A percentile compares a stretch with the other conserved stretches of the same genome.
Conservation (phyloP, 2,113 vertebrate species). For the Alectura lathami region DNA sequence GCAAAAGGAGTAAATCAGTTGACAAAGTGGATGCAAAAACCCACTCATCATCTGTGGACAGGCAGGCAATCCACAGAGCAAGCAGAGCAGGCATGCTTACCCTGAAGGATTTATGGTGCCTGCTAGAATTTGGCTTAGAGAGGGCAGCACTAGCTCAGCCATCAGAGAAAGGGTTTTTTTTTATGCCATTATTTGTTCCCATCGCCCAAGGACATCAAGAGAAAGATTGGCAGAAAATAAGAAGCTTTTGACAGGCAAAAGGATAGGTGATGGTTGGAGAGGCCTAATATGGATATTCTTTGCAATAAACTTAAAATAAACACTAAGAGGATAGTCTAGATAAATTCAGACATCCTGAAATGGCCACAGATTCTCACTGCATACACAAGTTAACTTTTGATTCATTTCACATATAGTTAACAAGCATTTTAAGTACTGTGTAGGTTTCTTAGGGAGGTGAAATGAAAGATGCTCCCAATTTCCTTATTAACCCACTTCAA, state of each 20-base stretch:
- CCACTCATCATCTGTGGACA: slow-evolving; percentile 10
- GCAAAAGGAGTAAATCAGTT: slow-evolving; percentile 28
- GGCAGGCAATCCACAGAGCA: neutral
- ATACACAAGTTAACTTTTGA: neutral
- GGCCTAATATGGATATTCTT: slow-evolving; percentile 23
- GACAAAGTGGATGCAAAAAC: neutral
- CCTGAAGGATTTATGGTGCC: slow-evolving; percentile 42
- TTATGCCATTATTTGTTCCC: slow-evolving; percentile 44
- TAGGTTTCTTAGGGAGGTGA: neutral
- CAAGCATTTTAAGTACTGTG: neutral
- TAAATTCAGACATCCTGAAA: neutral
- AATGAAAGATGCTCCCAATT: neutral
- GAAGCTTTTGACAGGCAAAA: slow-evolving; percentile 55
- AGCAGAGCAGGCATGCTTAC: neutral
- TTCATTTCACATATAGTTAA: neutral
- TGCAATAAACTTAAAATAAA: slow-evolving; percentile 47
- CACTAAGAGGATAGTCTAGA: neutral
- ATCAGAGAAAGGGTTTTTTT: neutral
- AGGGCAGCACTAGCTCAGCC: slow-evolving; percentile 6
- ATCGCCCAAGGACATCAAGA: neutral
- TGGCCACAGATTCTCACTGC: neutral
- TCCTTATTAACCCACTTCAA: slow-evolving; percentile 32
- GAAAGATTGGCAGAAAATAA: slow-evolving; percentile 57
- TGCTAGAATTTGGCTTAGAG: neutral
- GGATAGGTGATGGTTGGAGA: slow-evolving; percentile 22